phyloP scores from a whole-genome alignment of 2,888 invertebrate species.

The Therioaphis trifolii region DNA sequence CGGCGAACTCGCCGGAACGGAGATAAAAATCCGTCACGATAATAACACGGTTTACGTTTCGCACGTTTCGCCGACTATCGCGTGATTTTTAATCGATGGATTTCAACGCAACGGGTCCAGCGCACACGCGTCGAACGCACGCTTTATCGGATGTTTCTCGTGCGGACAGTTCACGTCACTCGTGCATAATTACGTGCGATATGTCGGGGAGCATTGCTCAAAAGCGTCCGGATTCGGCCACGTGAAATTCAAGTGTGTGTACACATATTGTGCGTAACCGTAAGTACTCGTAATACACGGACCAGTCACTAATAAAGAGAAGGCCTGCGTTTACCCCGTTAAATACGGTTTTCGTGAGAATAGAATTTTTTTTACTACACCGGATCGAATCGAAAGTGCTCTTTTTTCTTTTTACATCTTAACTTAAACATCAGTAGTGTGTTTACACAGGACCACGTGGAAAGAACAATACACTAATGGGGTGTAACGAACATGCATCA shows the following conservation, averaged over 20 bases:
- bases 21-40: not conserved
- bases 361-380: not conserved
- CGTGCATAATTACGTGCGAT: too few relatives aligned
- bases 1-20: not conserved
- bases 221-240: too few relatives aligned
- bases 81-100: not conserved
- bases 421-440: too few relatives aligned
- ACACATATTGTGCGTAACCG: not conserved
- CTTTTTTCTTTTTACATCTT: conserved; percentile 4
- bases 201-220: too few relatives aligned
- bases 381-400: conserved; percentile 38
- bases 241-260: too few relatives aligned
- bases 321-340: not conserved
- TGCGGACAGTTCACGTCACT: too few relatives aligned
- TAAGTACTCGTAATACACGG: not conserved
- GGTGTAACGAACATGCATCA: conserved; percentile 25
- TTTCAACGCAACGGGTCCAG: too few relatives aligned
- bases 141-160: too few relatives aligned
- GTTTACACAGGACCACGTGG: not conserved
- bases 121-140: too few relatives aligned
- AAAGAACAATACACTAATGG: conserved; percentile 43
- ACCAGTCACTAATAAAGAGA: not conserved
- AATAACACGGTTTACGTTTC: not conserved
- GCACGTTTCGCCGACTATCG: not conserved
- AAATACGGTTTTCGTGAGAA: conserved; percentile 46